Evolutionary conservation across 2,113 vertebrate species (phyloP).

Genomic region (Archocentrus centrarchus): DNA sequence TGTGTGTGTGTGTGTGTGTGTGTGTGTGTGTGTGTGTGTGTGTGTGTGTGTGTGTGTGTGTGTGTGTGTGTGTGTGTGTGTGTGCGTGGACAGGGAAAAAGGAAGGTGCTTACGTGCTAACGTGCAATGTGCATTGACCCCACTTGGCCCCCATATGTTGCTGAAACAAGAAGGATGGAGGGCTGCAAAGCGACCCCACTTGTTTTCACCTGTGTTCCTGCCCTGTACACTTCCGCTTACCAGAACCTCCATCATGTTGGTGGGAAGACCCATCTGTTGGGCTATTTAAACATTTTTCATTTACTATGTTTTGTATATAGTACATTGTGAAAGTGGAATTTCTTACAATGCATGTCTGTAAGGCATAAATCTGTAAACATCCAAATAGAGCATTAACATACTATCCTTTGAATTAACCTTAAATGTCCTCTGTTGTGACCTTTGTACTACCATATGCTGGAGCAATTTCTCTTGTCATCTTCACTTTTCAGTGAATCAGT

Average conservation of each 20-base stretch:
- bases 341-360: neutral
- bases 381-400: constrained; percentile 1
- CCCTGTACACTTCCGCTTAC: constrained; percentile 47
- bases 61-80: constrained; percentile 26
- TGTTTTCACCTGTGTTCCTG: constrained; percentile 54
- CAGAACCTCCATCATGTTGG: constrained; percentile 14
- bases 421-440: constrained; percentile 21
- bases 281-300: constrained; percentile 19
- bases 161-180: constrained; percentile 59
- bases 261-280: constrained; percentile 59
- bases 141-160: constrained; percentile 75
- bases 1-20: constrained; percentile 29
- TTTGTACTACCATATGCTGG: neutral
- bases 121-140: constrained; percentile 68
- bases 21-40: constrained; percentile 15
- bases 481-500: constrained; percentile 40
- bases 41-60: constrained; percentile 20
- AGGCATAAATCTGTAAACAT: neutral
- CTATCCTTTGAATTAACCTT: constrained; percentile 10
- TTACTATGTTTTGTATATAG: neutral
- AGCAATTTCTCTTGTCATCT: constrained; percentile 41
- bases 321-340: neutral
- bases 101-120: constrained; percentile 39
- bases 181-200: constrained; percentile 41
- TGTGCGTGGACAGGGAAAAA: constrained; percentile 21